phyloP scores from a whole-genome alignment of 2,888 invertebrate genomes.

The Drosophila mayaguana region DNA sequence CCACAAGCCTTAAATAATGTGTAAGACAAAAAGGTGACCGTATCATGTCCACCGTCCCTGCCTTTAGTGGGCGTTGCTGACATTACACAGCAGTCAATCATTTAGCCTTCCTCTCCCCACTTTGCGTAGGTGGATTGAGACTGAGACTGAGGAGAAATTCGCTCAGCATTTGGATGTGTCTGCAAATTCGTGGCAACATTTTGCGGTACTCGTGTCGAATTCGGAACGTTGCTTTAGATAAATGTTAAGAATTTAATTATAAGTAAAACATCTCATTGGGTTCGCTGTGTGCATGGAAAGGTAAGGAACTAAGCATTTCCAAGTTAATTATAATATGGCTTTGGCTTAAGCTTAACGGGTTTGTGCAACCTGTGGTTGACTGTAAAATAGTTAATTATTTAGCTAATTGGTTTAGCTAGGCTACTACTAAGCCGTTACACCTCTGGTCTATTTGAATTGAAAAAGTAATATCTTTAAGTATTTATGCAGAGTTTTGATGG shows the following conservation, averaged over 20 bases:
- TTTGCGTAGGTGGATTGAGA: neutral
- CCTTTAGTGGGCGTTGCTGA: conserved; percentile 29
- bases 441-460: too few species aligned
- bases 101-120: conserved; percentile 9
- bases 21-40: conserved; percentile 65
- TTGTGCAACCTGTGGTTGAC: neutral
- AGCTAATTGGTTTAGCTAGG: too few species aligned
- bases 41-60: conserved; percentile 18
- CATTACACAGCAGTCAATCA: conserved; percentile 65
- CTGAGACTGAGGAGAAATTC: too few species aligned
- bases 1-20: conserved; percentile 73
- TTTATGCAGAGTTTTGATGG: too few species aligned
- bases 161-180: neutral
- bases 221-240: conserved; percentile 20
- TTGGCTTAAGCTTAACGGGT: neutral
- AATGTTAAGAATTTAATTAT: conserved; percentile 29
- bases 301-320: neutral
- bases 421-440: too few species aligned
- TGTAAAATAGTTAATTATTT: neutral
- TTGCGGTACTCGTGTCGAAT: conserved; percentile 40
- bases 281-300: neutral
- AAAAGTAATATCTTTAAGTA: too few species aligned
- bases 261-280: conserved; percentile 9
- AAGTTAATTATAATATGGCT: neutral
- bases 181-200: conserved; percentile 47